Evolutionary conservation across 2,113 vertebrate species (phyloP).

Genomic region (Syrrhaptes paradoxus): DNA sequence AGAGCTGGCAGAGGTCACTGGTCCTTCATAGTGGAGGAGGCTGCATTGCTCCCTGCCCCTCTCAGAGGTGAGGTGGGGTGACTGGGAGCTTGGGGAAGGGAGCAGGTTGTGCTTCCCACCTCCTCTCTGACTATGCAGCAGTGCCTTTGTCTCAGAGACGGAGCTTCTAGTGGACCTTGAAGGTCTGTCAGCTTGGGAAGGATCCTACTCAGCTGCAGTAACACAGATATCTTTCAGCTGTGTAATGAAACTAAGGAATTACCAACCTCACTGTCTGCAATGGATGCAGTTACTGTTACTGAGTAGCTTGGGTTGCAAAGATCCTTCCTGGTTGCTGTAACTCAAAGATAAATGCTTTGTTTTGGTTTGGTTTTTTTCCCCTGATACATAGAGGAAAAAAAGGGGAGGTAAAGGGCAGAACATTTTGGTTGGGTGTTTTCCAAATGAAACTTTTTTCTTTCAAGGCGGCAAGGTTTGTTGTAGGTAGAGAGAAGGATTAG

Average conservation of each 20-base stretch:
- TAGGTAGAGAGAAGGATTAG: not conserved
- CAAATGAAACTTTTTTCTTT: not conserved
- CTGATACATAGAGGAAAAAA: not conserved
- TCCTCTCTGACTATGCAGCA: not conserved
- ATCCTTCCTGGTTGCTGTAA: not conserved
- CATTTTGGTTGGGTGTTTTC: not conserved
- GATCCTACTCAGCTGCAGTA: not conserved
- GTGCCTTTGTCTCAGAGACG: not conserved
- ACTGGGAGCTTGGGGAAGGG: not conserved
- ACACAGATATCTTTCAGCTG: not conserved
- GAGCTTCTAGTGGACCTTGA: not conserved
- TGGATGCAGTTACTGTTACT: not conserved
- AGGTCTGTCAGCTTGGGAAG: not conserved
- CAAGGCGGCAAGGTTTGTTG: not conserved
- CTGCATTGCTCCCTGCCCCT: not conserved
- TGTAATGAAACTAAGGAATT: not conserved
- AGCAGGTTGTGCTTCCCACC: not conserved
- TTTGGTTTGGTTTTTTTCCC: not conserved
- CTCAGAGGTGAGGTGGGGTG: not conserved
- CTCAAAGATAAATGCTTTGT: not conserved
- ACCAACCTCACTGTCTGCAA: not conserved
- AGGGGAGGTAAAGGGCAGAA: accelerated
- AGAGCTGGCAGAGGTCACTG: not conserved
- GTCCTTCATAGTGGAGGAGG: accelerated
- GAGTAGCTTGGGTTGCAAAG: not conserved